Evolutionary conservation across 2,797 vertebrate genomes (phyloP), one percentile per base, ranked within the genome.

Genomic region (Spinus pinus): DNA sequence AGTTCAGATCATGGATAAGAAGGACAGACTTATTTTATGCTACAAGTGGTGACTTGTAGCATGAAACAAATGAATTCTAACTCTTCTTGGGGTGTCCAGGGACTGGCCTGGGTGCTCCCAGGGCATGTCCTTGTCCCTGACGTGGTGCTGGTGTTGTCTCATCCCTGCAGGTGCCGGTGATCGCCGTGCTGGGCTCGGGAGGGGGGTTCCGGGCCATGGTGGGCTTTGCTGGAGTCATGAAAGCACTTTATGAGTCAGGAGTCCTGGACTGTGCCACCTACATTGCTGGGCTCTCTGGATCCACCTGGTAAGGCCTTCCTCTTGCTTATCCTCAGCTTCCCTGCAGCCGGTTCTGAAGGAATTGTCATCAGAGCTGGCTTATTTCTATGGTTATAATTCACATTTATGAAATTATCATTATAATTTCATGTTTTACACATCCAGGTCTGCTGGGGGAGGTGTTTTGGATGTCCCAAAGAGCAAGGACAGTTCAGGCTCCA

Each of bases 151-250:
- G 39, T 88, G 2, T n/a, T 81, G 10, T 93, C 33, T 86, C 30
- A 4, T 37, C 88, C 90, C 10, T 81, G 31, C 97, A 99, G 99
- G 99, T 99, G 11, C 99, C 99, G 2, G 99, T 99, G 51, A 98
- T 99, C n/a, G 99, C 99, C 4, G 95, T 99, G 14, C 51, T 99
- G 44, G 99, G 99, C 37, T 99, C 99, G 4, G 99, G 99, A 27
- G 99, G 99, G 2, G 99, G 99, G 14, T 99, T 99, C 94, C 98
- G 99, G 50, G 99, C 99, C 88, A 99, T 99, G 99, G 98, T 99
- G 0, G 99, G 98, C 3, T 99, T 99, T 96, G 98, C 99, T 5
- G 99, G 99, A 14, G 99, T 99, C 70, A 99, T 99, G 98, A 99
- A 99, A 97, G 99, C 99, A 0, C 98, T 99, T 51, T 99, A 98